These are phyloP conservation scores for Darevskia mixta DNA, from an alignment of 2,797 vertebrate species.

Conservation along the genomic window DNA sequence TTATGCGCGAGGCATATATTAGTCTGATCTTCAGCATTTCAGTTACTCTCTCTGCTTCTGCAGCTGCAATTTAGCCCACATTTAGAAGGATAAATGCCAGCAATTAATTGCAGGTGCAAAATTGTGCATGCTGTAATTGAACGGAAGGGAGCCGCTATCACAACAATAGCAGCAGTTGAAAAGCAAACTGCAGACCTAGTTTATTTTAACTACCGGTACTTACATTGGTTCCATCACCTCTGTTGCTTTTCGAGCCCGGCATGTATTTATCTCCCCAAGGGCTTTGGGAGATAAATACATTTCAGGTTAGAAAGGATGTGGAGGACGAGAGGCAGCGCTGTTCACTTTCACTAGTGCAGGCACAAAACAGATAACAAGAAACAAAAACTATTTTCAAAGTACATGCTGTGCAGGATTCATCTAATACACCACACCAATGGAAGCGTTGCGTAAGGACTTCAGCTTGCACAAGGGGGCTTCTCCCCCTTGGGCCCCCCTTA, in stretches of 20 bases:
- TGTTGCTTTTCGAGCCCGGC: neutral
- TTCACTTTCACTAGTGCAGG: neutral
- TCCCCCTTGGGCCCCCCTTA: too few species aligned
- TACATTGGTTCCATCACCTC: neutral
- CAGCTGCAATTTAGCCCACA: slow-evolving; percentile 17
- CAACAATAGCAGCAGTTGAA: neutral
- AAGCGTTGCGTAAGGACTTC: too few species aligned
- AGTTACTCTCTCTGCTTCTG: neutral
- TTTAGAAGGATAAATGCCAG: neutral
- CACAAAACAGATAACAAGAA: neutral
- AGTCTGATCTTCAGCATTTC: slow-evolving; percentile 8
- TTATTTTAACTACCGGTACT: neutral
- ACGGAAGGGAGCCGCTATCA: neutral
- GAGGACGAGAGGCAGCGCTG: neutral
- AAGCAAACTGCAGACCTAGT: neutral
- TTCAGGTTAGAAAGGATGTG: neutral
- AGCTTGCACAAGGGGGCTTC: too few species aligned
- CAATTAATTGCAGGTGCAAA: slow-evolving; percentile 28
- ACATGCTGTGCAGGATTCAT: neutral
- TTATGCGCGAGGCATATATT: slow-evolving; percentile 8
- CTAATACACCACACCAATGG: too few species aligned
- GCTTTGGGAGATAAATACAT: neutral
- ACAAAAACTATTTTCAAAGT: neutral
- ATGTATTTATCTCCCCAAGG: neutral
- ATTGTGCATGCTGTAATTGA: neutral